phyloP scores from a whole-genome alignment of 2,888 invertebrate species.

The Phyllotreta cruciferae region DNA sequence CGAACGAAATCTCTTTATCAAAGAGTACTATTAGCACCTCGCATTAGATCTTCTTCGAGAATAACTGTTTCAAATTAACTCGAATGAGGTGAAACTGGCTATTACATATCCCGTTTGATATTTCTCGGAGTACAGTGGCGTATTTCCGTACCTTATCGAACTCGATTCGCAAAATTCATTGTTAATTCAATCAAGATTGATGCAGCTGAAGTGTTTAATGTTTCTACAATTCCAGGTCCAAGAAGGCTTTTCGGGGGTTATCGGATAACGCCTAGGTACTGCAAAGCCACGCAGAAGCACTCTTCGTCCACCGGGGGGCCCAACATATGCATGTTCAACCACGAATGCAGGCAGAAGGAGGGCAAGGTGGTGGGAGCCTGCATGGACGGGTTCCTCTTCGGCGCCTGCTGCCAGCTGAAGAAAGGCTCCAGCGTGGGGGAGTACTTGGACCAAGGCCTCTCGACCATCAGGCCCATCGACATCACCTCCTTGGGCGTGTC shows the following conservation, averaged over 20 bases:
- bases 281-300: constrained; percentile 73
- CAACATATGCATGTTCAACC: constrained; percentile 92
- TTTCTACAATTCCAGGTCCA: constrained; percentile 59
- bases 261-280: constrained; percentile 82
- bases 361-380: constrained; percentile 89
- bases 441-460: constrained; percentile 38
- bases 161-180: background rate
- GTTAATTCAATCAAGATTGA: background rate
- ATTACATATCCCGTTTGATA: constrained; percentile 35
- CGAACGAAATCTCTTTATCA: too few species aligned
- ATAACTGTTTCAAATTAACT: constrained; percentile 44
- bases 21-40: constrained; percentile 1
- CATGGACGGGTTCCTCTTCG: constrained; percentile 92
- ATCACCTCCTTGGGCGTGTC: constrained; percentile 66
- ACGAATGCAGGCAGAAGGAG: constrained; percentile 80
- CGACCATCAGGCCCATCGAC: constrained; percentile 52
- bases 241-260: constrained; percentile 86
- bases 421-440: constrained; percentile 52
- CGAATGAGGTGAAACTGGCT: constrained; percentile 34
- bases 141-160: background rate
- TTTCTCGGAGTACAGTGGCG: constrained; percentile 22
- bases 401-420: constrained; percentile 85
- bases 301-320: constrained; percentile 65
- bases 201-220: constrained; percentile 1
- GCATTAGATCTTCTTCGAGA: constrained; percentile 39